Conservation (phyloP, 1,140 invertebrate genomes). For the Psix sp. region DNA sequence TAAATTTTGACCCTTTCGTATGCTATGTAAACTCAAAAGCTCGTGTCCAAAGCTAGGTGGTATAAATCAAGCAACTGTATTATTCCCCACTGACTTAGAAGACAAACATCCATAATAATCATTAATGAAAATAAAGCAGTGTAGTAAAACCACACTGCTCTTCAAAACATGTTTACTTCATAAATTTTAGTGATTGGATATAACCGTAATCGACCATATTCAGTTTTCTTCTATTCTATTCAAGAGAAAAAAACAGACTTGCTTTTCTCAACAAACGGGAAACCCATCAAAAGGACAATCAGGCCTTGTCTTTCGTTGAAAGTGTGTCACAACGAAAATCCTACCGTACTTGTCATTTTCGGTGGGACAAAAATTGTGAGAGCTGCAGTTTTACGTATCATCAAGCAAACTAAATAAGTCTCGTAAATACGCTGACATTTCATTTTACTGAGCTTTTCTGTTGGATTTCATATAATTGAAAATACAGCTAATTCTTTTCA, state of each 20-base stretch:
- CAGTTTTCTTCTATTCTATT: not conserved
- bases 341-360: too few species aligned
- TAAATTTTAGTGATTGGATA: constrained; percentile 12
- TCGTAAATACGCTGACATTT: too few species aligned
- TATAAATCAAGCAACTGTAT: constrained; percentile 58
- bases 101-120: constrained; percentile 39
- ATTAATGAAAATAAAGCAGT: constrained; percentile 43
- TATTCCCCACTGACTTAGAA: constrained; percentile 40
- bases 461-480: too few species aligned
- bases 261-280: too few species aligned
- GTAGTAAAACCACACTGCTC: constrained; percentile 37
- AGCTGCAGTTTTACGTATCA: too few species aligned
- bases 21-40: constrained; percentile 52
- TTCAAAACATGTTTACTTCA: constrained; percentile 51
- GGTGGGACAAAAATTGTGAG: too few species aligned
- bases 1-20: constrained; percentile 61
- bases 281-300: too few species aligned
- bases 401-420: too few species aligned
- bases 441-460: too few species aligned
- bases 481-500: too few species aligned
- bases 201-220: not conserved
- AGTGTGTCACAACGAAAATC: too few species aligned
- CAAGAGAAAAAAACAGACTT: not conserved
- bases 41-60: constrained; percentile 40
- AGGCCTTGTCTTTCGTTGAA: too few species aligned